phyloP scores from a whole-genome alignment of 2,797 vertebrate species.

The Picus viridis region DNA sequence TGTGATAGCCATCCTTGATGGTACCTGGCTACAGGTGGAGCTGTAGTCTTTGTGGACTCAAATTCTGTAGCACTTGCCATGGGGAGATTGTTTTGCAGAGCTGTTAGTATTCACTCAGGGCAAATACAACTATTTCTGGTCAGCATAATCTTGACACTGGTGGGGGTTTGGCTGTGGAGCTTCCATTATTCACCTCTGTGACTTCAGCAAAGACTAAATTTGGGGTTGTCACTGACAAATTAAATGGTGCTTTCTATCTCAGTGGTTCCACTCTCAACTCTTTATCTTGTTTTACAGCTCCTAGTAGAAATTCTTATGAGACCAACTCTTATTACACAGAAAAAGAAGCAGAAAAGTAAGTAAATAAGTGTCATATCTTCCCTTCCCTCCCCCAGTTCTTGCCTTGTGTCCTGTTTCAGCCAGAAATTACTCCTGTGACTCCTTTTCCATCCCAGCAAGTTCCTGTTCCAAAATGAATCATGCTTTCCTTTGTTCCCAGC shows the following conservation, averaged over 20 bases:
- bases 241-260: background rate
- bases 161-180: background rate
- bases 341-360: slow-evolving; percentile 95
- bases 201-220: background rate
- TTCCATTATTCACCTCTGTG: background rate
- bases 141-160: background rate
- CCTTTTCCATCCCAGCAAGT: background rate
- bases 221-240: background rate
- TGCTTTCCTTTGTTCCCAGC: background rate
- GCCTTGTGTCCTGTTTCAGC: background rate
- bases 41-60: background rate
- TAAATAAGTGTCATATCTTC: background rate
- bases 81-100: background rate
- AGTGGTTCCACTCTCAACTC: slow-evolving; percentile 6
- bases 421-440: background rate
- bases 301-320: slow-evolving; percentile 98
- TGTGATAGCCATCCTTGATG: background rate
- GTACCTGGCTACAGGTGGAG: background rate
- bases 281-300: slow-evolving; percentile 80
- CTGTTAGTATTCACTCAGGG: background rate
- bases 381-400: background rate
- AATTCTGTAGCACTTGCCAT: background rate
- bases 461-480: slow-evolving; percentile 16
- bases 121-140: background rate
- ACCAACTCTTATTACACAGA: slow-evolving; percentile 94